Conservation (phyloP, 1,140 invertebrate species). For the Mercenaria mercenaria region DNA sequence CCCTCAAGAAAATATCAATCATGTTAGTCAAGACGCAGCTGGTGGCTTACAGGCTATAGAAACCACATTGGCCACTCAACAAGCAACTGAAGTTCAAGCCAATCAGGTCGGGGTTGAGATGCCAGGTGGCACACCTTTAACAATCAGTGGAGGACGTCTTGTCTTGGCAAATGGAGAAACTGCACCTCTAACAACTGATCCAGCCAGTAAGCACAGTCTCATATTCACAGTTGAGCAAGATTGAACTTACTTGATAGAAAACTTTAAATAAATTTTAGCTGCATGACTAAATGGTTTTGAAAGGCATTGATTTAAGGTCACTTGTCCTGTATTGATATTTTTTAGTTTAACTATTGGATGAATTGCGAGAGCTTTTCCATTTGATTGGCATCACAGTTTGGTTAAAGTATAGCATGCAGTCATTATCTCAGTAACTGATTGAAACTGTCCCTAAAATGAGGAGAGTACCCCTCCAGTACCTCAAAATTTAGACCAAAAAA, state of each 20-base stretch:
- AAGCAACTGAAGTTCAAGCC: background rate
- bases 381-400: too few relatives aligned
- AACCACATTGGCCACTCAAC: background rate
- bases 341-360: too few relatives aligned
- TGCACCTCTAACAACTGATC: constrained; percentile 46
- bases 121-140: background rate
- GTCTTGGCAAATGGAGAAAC: constrained; percentile 48
- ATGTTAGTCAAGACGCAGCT: background rate
- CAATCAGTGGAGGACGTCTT: constrained; percentile 29
- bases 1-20: constrained; percentile 51
- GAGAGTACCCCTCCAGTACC: too few relatives aligned
- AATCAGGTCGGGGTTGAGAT: background rate
- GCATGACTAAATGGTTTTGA: background rate
- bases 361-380: too few relatives aligned
- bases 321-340: too few relatives aligned
- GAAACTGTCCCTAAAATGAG: too few relatives aligned
- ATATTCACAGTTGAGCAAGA: too few relatives aligned
- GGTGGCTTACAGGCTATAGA: constrained; percentile 4
- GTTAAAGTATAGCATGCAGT: too few relatives aligned
- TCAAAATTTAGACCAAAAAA: too few relatives aligned
- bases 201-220: constrained; percentile 45
- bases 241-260: background rate
- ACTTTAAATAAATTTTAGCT: background rate
- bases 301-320: background rate
- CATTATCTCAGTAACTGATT: too few relatives aligned